phyloP scores from a whole-genome alignment of 2,113 vertebrate species.

The Probosciger aterrimus region DNA sequence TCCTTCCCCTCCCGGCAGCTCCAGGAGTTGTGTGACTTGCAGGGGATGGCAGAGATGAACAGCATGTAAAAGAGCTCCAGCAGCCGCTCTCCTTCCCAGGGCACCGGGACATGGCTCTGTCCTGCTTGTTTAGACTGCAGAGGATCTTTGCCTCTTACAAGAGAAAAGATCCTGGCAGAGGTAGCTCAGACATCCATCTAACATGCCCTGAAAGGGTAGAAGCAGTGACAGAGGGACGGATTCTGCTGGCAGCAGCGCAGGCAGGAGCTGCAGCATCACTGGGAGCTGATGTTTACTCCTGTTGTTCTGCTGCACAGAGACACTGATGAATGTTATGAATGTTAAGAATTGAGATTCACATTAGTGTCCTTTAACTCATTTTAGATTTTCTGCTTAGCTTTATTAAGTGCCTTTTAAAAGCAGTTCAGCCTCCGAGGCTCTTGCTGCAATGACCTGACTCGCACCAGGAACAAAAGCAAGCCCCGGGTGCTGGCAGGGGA shows the following conservation, averaged over 20 bases:
- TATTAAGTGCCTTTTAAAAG: constrained; percentile 63
- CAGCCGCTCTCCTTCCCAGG: neutral
- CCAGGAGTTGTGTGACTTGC: neutral
- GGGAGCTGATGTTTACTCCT: constrained; percentile 42
- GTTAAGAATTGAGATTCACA: constrained; percentile 54
- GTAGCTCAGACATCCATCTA: constrained; percentile 20
- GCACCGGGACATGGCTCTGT: neutral
- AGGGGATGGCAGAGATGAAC: constrained; percentile 9
- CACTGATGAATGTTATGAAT: constrained; percentile 63
- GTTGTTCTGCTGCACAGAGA: neutral
- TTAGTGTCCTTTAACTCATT: constrained; percentile 48
- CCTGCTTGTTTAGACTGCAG: neutral
- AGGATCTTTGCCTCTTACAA: constrained; percentile 20
- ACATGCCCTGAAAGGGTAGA: neutral
- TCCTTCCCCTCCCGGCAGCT: constrained; percentile 24
- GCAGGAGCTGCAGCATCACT: neutral
- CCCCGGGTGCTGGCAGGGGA: neutral
- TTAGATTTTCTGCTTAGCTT: constrained; percentile 56
- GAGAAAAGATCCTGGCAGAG: constrained; percentile 5
- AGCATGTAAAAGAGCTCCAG: constrained; percentile 25
- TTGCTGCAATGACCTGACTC: neutral
- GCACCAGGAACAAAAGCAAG: neutral
- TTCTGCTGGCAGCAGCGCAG: neutral
- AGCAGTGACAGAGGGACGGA: neutral
- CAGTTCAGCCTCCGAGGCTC: neutral